These are phyloP conservation scores for Limnodromus scolopaceus DNA, from an alignment of 2,797 vertebrate genomes.

Conservation along the genomic window DNA sequence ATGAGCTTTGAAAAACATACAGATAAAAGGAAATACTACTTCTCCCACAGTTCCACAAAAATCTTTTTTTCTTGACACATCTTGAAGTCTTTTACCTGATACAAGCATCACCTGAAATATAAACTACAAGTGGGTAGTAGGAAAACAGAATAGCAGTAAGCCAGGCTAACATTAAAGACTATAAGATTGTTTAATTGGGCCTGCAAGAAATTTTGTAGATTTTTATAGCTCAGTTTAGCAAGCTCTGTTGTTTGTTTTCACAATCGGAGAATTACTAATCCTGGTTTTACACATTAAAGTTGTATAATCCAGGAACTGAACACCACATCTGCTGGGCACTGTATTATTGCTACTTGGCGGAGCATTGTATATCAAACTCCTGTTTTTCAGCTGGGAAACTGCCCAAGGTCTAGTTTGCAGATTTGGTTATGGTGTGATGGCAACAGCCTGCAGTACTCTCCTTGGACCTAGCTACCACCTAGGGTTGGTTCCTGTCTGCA, in stretches of 20 bases:
- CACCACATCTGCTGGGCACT: not conserved
- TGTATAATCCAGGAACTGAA: not conserved
- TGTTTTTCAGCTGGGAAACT: not conserved
- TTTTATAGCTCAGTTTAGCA: not conserved
- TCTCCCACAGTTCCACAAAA: not conserved
- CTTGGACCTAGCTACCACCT: not conserved
- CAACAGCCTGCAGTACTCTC: not conserved
- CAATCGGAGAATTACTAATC: not conserved
- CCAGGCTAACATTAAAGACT: not conserved
- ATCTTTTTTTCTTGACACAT: not conserved
- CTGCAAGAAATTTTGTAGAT: not conserved
- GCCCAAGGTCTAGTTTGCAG: not conserved
- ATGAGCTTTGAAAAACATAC: not conserved
- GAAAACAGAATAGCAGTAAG: not conserved
- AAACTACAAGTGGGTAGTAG: not conserved
- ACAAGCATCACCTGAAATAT: not conserved
- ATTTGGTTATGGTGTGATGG: not conserved
- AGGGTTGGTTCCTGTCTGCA: not conserved
- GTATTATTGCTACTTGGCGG: not conserved
- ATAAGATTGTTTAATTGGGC: not conserved
- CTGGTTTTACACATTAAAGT: not conserved
- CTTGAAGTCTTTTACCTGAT: not conserved
- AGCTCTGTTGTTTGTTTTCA: not conserved
- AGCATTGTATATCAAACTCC: not conserved
- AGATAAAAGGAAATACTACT: not conserved